Evolutionary conservation across 2,797 vertebrate species (phyloP), one percentile per base, ranked within the genome.

Genomic region (Limosa lapponica): DNA sequence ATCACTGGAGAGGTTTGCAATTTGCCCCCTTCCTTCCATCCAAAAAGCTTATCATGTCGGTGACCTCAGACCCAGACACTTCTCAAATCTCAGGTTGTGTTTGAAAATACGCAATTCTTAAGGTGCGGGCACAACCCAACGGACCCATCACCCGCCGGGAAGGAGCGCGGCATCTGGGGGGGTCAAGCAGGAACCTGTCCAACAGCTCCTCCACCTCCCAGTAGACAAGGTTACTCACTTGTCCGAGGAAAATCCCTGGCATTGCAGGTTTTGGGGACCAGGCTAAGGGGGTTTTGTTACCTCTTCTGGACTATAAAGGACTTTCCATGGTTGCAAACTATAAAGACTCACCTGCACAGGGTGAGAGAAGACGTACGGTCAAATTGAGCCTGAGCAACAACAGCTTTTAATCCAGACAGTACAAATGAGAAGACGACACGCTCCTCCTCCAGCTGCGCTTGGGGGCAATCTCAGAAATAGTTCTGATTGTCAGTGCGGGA

Each of bases 11-110:
- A 55, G 78, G 73, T 92, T 49, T 71, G 74, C 48, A 62, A 62
- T 82, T 48, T 90, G 92, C 93, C 93, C 96, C 82, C 62, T 89
- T 91, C 95, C 89, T 70, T 49, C 94, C 92, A 78, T 44, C 90
- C 72, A 55, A 93, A 82, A 95, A 95, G 75, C 94, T 94, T 52
- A 69, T 90, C 36, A 7, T 41, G 65, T 71, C 39, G 17, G 82
- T 77, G 94, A 43, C 69, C 86, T 93, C 94, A 89, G 74, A 83
- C 27, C 86, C 81, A n/a, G 86, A 28, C 30, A n/a, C 28, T 88
- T 82, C 87, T 58, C 69, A 85, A 78, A 59, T 1, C 73, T 51
- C 80, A 28, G 46, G 83, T 7, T 88, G 65, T 52, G 8, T 77
- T 54, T 82, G 36, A 44, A 89, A 93, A 82, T 3, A 49, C 12